Evolutionary conservation across 2,888 invertebrate species (phyloP).

Genomic region (Chironomus riparius): DNA sequence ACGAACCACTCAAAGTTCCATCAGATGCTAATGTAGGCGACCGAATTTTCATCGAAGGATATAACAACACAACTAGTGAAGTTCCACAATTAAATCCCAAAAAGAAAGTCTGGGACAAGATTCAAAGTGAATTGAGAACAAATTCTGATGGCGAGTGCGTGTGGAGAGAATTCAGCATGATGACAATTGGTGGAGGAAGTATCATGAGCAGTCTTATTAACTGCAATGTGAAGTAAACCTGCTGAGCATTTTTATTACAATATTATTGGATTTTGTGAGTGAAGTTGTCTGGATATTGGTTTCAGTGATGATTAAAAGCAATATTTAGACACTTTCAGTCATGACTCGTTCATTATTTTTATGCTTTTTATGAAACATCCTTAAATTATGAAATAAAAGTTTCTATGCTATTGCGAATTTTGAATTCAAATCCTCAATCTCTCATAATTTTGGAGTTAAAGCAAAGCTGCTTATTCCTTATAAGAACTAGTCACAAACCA

Average conservation of each 20-base stretch:
- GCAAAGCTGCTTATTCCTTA: too few relatives aligned
- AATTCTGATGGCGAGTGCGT: constrained; percentile 62
- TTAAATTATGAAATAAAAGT: too few relatives aligned
- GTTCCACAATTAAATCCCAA: constrained; percentile 72
- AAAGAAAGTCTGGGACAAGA: constrained; percentile 90
- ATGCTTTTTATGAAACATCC: too few relatives aligned
- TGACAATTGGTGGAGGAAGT: constrained; percentile 62
- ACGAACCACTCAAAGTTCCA: constrained; percentile 79
- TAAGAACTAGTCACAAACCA: neutral
- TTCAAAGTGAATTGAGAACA: constrained; percentile 69
- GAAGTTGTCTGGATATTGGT: too few relatives aligned
- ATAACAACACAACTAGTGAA: constrained; percentile 72
- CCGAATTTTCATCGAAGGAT: constrained; percentile 72
- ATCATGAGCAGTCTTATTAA: constrained; percentile 68
- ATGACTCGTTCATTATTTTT: too few relatives aligned
- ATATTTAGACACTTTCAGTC: too few relatives aligned
- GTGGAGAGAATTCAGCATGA: constrained; percentile 75
- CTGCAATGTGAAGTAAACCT: constrained; percentile 69
- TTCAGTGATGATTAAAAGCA: too few relatives aligned
- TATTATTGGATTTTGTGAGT: neutral
- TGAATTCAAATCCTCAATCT: too few relatives aligned
- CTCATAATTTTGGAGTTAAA: too few relatives aligned
- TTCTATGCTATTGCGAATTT: too few relatives aligned
- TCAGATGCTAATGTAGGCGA: constrained; percentile 71
- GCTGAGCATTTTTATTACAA: neutral